Percentiles rank a stretch among this genome's conserved stretches.
Evolutionary conservation across 1,140 invertebrate genomes (phyloP).

Genomic region (Drosophila rhopaloa): DNA sequence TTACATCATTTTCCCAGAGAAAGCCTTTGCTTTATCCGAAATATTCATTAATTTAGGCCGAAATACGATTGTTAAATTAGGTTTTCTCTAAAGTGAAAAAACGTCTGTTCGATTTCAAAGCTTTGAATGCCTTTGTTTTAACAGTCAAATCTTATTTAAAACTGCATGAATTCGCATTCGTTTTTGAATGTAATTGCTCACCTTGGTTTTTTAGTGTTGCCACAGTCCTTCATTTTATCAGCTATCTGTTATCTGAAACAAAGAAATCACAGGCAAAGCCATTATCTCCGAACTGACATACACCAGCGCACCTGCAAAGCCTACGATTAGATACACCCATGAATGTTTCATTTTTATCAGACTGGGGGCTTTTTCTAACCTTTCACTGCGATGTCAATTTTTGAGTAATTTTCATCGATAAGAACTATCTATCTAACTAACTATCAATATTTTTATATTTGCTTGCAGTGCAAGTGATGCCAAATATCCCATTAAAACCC

Average conservation of each 20-base stretch:
- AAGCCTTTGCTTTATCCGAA: not conserved
- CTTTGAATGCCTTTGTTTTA: no score
- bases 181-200: not conserved
- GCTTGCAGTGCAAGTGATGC: constrained; percentile 73
- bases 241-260: constrained; percentile 37
- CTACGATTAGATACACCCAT: constrained; percentile 52
- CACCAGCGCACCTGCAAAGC: constrained; percentile 20
- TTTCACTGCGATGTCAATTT: constrained; percentile 39
- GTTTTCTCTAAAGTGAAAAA: no score
- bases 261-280: constrained; percentile 54
- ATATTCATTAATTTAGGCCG: not conserved
- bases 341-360: constrained; percentile 46
- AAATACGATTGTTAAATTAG: no score
- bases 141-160: no score
- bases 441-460: constrained; percentile 15
- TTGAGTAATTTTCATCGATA: constrained; percentile 39
- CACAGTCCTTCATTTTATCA: constrained; percentile 14
- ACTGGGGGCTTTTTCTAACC: not conserved
- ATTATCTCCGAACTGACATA: constrained; percentile 33
- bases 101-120: no score
- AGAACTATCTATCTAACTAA: constrained; percentile 8
- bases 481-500: constrained; percentile 47
- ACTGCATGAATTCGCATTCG: not conserved
- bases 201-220: constrained; percentile 1
- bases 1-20: not conserved